phyloP scores from a whole-genome alignment of 2,113 vertebrate species.

The Morone chrysops region DNA sequence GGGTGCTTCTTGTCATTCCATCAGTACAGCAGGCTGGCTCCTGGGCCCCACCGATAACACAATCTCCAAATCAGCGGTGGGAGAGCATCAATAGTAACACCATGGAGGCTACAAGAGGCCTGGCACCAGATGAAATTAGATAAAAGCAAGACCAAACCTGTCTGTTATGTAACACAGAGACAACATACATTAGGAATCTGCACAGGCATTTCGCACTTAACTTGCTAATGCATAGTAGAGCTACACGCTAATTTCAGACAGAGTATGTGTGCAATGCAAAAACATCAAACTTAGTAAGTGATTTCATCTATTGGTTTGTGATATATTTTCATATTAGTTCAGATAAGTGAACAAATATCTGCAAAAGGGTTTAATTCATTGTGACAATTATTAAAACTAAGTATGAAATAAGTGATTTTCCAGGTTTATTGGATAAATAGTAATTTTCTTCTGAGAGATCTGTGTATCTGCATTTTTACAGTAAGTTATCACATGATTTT shows the following conservation, averaged over 20 bases:
- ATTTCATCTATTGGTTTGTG: background rate
- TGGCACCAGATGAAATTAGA: slow-evolving; percentile 68
- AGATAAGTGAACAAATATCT: background rate
- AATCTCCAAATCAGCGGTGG: slow-evolving; percentile 67
- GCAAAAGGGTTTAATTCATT: background rate
- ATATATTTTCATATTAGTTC: too few species aligned
- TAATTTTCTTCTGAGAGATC: background rate
- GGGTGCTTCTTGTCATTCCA: slow-evolving; percentile 60
- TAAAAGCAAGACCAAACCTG: slow-evolving; percentile 74
- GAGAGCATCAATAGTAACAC: slow-evolving; percentile 37
- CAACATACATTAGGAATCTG: slow-evolving; percentile 12
- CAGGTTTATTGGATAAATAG: background rate
- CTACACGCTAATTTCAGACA: background rate
- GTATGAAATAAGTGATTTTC: background rate
- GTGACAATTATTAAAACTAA: background rate
- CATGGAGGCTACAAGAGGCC: slow-evolving; percentile 44
- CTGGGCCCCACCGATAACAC: slow-evolving; percentile 74
- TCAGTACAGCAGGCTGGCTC: slow-evolving; percentile 68
- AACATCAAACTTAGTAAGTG: background rate
- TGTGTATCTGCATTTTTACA: background rate
- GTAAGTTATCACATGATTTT: background rate
- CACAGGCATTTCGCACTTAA: slow-evolving; percentile 32
- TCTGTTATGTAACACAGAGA: slow-evolving; percentile 50
- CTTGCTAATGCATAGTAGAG: background rate
- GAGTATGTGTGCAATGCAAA: slow-evolving; percentile 1